These are phyloP conservation scores for Phania funesta DNA, from an alignment of 2,888 invertebrate genomes.

Conservation along the genomic window DNA sequence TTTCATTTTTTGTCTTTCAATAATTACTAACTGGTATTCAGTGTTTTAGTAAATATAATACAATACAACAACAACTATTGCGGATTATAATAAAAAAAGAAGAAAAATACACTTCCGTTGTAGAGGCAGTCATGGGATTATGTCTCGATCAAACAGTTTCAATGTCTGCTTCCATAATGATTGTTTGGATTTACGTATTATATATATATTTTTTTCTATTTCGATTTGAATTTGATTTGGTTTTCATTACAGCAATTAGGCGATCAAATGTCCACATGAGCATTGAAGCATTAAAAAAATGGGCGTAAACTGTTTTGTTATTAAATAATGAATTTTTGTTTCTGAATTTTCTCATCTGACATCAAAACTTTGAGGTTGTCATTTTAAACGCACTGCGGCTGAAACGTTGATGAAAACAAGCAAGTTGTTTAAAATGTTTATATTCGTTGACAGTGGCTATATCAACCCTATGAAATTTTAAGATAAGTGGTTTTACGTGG, in stretches of 20 bases:
- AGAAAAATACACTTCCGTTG: conserved; percentile 46
- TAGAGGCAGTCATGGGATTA: conserved; percentile 31
- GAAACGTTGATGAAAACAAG: too few relatives aligned
- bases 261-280: conserved; percentile 41
- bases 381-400: too few relatives aligned
- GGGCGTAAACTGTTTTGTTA: conserved; percentile 59
- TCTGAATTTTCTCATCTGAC: too few relatives aligned
- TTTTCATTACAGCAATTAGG: conserved; percentile 46
- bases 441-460: too few relatives aligned
- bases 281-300: conserved; percentile 62
- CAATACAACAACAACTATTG: conserved; percentile 26
- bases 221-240: conserved; percentile 28
- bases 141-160: conserved; percentile 41
- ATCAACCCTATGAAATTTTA: too few relatives aligned
- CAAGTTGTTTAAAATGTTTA: too few relatives aligned
- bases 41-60: conserved; percentile 24
- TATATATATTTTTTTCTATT: neutral
- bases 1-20: neutral
- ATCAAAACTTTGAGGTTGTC: too few relatives aligned
- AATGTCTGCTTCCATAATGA: conserved; percentile 58
- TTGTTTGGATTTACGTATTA: neutral
- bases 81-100: neutral
- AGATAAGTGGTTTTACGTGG: too few relatives aligned
- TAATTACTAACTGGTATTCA: conserved; percentile 30
- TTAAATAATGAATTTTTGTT: conserved; percentile 15